Base-by-base conservation (phyloP, 2,888 invertebrate genomes). In the Sesia bembeciformis region DNA sequence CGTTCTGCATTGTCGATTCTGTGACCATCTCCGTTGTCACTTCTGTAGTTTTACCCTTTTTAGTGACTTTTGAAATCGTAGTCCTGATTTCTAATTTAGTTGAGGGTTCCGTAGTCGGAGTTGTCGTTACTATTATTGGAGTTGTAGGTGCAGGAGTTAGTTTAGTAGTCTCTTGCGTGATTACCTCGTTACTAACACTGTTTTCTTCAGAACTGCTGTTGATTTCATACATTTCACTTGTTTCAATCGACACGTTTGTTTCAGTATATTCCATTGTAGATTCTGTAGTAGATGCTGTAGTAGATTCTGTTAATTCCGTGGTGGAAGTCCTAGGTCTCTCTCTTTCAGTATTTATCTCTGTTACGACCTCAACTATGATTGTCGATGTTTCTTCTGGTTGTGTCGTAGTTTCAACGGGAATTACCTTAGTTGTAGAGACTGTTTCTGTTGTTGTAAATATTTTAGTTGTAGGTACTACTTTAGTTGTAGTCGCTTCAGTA, bases 141-240 rank as follows among this genome's bases (percentile, higher is more conserved):
- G 57, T 60, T 40, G 63, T 63, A 52, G 64, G 53, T 41, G 61
- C 59, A 39, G 61, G 52, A 39, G 59, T 56, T 38, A 59, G 56
- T 54, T 60, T 54, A 6, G 59, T 58, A 23, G 64, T 65, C 56
- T 73, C 67, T 63, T 76, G 68, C 54, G 68, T 70, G 54, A 82
- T 78, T 2, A 83, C 78, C 62, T 86, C 87, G 55, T 85, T 85
- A 53, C 83, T 84, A 5, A 75, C 74, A 55, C 80, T 87, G 55
- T 79, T 86, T 58, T 82, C 81, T 63, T 81, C 80, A 23, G 80
- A 74, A 50, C 67, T 68, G 53, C 64, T 77, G 51, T 67, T 67
- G 4, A 63, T 59, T 53, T 66, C 62, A 40, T 56, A 54, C 4
- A 60, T 57, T 56, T 67, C 67, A 40, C 65, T 64, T 51, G 64